Evolutionary conservation across 2,888 invertebrate species (phyloP).

Genomic region (Candidula unifasciata): DNA sequence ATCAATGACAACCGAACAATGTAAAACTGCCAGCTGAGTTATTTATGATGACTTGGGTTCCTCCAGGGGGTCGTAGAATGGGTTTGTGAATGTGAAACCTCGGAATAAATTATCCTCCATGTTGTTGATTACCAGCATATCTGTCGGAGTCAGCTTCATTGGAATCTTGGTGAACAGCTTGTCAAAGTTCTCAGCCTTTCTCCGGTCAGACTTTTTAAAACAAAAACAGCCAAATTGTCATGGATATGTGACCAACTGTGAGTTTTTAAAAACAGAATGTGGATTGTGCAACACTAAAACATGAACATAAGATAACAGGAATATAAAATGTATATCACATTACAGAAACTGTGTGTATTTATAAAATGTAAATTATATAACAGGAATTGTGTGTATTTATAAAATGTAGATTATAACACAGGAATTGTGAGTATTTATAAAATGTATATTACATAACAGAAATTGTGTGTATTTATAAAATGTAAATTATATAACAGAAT

Average conservation of each 20-base stretch:
- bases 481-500: neutral
- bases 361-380: no score
- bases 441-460: no score
- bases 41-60: neutral
- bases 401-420: no score
- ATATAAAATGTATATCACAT: no score
- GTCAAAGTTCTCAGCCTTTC: conserved; percentile 82
- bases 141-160: conserved; percentile 81
- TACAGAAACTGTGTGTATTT: no score
- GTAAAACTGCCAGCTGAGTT: neutral
- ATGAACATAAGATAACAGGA: no score
- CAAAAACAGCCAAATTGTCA: neutral
- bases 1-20: neutral
- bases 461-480: no score
- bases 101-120: conserved; percentile 87
- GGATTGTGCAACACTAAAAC: no score
- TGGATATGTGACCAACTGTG: neutral
- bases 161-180: conserved; percentile 80
- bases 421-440: no score
- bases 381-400: no score
- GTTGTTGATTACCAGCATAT: conserved; percentile 80
- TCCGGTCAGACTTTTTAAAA: conserved; percentile 79
- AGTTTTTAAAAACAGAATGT: neutral
- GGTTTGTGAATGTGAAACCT: conserved; percentile 98
- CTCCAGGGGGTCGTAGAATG: conserved; percentile 77